Evolutionary conservation across 2,797 vertebrate species (phyloP).

Genomic region (Neoniphon sammara): DNA sequence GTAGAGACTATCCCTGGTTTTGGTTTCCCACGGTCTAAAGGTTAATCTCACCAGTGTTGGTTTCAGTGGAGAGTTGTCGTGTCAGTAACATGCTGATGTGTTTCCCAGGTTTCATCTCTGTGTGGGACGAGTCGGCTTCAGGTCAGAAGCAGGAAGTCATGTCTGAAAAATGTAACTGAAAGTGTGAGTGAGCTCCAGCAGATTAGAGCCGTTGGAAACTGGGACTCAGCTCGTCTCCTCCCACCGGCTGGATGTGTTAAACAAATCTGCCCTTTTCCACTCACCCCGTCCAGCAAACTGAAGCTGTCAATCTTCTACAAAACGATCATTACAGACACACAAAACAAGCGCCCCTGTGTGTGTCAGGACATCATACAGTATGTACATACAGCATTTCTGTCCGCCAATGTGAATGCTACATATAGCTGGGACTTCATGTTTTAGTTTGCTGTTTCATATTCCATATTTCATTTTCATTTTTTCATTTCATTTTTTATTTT

Average conservation of each 20-base stretch:
- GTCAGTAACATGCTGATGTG: not conserved
- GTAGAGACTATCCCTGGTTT: no score
- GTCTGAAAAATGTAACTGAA: conserved; percentile 16
- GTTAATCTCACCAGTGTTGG: no score
- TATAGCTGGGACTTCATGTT: no score
- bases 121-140: conserved; percentile 37
- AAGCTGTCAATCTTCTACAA: conserved; percentile 19
- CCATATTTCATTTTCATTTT: no score
- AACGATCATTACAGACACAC: not conserved
- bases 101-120: conserved; percentile 25
- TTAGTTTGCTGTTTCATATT: no score
- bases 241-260: conserved; percentile 20
- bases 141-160: conserved; percentile 23
- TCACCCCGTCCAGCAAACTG: conserved; percentile 23
- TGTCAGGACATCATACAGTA: no score
- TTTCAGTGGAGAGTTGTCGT: no score
- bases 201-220: conserved; percentile 13
- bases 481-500: no score
- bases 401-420: no score
- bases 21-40: no score
- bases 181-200: conserved; percentile 6
- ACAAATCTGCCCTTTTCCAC: conserved; percentile 32
- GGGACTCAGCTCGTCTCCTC: not conserved
- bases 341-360: conserved; percentile 40
- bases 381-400: no score